A percentile compares a stretch with the other conserved stretches of the same genome.
phyloP scores from a whole-genome alignment of 2,797 vertebrate species.

The Cyprinodon diabolis region DNA sequence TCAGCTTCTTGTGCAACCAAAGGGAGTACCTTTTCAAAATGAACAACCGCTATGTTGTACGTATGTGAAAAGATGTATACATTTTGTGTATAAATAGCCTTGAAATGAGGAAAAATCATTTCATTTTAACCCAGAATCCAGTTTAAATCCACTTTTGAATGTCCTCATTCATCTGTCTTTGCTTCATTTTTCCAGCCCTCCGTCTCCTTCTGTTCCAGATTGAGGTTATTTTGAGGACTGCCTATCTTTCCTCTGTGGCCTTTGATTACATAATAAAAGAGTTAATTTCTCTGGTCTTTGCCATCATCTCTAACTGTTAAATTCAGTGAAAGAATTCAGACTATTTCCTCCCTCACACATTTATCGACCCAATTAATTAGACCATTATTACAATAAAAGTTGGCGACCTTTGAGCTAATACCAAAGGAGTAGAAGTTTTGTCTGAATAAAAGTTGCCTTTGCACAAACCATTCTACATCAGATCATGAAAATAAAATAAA shows the following conservation, averaged over 20 bases:
- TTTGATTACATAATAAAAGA: background rate
- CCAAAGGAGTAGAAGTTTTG: background rate
- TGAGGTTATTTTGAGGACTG: conserved; percentile 20
- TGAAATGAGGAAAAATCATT: conserved; percentile 28
- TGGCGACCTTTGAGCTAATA: background rate
- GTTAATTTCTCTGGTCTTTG: background rate
- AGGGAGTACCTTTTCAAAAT: conserved; percentile 29
- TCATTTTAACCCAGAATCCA: conserved; percentile 8
- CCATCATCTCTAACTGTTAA: background rate
- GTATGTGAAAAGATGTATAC: conserved; percentile 1
- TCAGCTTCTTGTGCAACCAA: conserved; percentile 18
- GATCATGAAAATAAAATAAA: background rate
- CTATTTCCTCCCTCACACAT: background rate
- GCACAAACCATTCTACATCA: too few relatives aligned
- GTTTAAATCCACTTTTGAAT: background rate
- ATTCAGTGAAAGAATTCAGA: background rate
- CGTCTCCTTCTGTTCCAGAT: conserved; percentile 17
- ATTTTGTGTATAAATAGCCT: conserved; percentile 18
- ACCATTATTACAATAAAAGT: background rate
- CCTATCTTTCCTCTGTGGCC: conserved; percentile 17
- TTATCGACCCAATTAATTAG: background rate
- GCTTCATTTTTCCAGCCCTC: background rate
- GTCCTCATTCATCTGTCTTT: background rate
- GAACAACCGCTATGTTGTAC: conserved; percentile 11
- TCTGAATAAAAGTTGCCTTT: too few relatives aligned